Base-by-base conservation (phyloP, 1,140 invertebrate species). In the Drosophila takahashii region DNA sequence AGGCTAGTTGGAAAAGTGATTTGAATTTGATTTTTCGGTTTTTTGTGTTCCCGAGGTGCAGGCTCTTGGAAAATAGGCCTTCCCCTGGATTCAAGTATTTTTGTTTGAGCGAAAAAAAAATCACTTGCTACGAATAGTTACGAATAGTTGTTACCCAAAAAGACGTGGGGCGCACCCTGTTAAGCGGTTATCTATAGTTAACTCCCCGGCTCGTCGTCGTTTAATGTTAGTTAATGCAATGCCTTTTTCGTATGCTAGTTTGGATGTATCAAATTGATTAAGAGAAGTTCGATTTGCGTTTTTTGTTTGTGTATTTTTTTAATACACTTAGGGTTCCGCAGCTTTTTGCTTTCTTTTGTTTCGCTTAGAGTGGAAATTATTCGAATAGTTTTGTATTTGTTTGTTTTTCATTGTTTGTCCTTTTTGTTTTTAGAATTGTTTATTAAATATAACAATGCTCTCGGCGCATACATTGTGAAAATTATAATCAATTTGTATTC, bases 381-480 rank as follows among this genome's bases (percentile, higher is more conserved):
- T 87, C 72, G 78, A 70, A 75, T 37, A 51, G 61, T 61, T 69
- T 44, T 41, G 13, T 65, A 76, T 22, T 22, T 22, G 3, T 22
- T 65, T 15, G 22, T 60, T 52, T 41, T 10, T 53, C 22, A 41
- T 41, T 51, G 15, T 54, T 47, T 47, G 18, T 15, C 16, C 9
- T 34, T 32, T 62, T 34, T 47, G 16, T 60, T 53, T 65, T 64
- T 60, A 32, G 29, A 44, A 71, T 47, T 79, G 42, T 70, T 83
- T 81, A 71, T 86, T 79, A 72, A 81, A 81, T 86, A 78, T 85
- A 86, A 81, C 81, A 84, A 79, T 79, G 76, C 72, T 76, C 51
- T 65, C 45, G 44, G 70, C 62, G 58, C 64, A 66, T 66, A 61
- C 48, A 52, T 74, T 74, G 54, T 75, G 59, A 64, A 84, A 75